Percentiles rank a stretch among this genome's conserved stretches.
These are phyloP conservation scores for Acanthococcus lagerstroemiae DNA, from an alignment of 2,888 invertebrate genomes.

Conservation along the genomic window DNA sequence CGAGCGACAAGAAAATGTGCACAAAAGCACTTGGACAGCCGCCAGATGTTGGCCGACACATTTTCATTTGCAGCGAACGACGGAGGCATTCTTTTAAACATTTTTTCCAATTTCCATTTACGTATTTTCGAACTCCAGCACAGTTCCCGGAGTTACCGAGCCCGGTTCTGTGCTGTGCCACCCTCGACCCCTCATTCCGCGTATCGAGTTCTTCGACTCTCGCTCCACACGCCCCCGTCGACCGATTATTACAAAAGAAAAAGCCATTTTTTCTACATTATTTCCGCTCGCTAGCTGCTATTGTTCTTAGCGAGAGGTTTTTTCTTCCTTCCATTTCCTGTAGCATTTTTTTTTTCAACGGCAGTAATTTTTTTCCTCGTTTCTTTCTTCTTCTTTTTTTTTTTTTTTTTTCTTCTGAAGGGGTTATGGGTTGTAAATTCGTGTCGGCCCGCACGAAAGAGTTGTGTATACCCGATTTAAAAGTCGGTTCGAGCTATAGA, in stretches of 20 bases:
- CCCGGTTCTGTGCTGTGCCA: too few species aligned
- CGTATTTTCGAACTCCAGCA: conserved; percentile 20
- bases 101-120: conserved; percentile 27
- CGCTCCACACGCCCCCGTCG: neutral
- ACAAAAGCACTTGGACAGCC: conserved; percentile 19
- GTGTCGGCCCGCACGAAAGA: too few species aligned
- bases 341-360: neutral
- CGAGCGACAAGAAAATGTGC: neutral
- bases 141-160: too few species aligned
- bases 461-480: too few species aligned
- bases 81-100: conserved; percentile 21
- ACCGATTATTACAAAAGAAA: conserved; percentile 25
- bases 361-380: conserved; percentile 16
- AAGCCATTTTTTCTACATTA: conserved; percentile 22
- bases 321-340: neutral
- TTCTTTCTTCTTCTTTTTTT: too few species aligned
- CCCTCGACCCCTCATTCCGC: neutral
- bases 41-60: conserved; percentile 24
- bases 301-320: conserved; percentile 14
- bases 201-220: neutral
- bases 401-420: too few species aligned
- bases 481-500: too few species aligned
- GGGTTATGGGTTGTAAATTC: too few species aligned
- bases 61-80: conserved; percentile 13
- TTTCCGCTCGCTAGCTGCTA: conserved; percentile 5